A percentile compares a stretch with the other conserved stretches of the same genome.
Evolutionary conservation across 2,888 invertebrate genomes (phyloP).

Genomic region (Hyles lineata): DNA sequence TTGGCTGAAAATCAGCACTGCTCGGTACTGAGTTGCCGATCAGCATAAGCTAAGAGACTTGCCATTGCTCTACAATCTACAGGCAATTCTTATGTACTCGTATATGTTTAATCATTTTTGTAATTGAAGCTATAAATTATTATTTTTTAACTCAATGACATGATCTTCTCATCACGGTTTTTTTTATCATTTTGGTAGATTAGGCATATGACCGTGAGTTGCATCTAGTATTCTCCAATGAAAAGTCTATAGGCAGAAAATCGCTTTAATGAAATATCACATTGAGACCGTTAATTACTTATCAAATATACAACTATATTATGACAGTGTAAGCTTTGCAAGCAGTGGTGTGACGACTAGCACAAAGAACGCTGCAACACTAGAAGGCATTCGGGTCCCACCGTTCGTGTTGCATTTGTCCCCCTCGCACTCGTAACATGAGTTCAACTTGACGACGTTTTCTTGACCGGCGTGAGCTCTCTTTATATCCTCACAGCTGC

Average conservation of each 20-base stretch:
- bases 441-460: conserved; percentile 53
- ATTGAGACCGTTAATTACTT: conserved; percentile 30
- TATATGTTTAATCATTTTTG: too few species aligned
- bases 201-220: too few species aligned
- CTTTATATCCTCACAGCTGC: conserved; percentile 64
- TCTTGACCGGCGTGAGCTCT: conserved; percentile 50
- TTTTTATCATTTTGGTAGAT: too few species aligned
- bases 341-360: conserved; percentile 61
- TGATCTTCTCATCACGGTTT: too few species aligned
- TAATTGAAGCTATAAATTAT: too few species aligned
- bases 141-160: too few species aligned
- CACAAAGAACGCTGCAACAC: conserved; percentile 55
- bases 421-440: conserved; percentile 67
- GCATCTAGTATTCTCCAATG: neutral
- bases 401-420: conserved; percentile 60
- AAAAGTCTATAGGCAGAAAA: conserved; percentile 34
- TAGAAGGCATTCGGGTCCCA: conserved; percentile 53
- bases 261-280: conserved; percentile 39
- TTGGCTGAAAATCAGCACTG: too few species aligned
- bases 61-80: too few species aligned
- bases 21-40: too few species aligned
- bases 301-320: conserved; percentile 2
- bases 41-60: too few species aligned
- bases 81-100: too few species aligned
- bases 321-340: conserved; percentile 61